Conservation (phyloP, 2,797 vertebrate genomes). For the Fringilla coelebs region DNA sequence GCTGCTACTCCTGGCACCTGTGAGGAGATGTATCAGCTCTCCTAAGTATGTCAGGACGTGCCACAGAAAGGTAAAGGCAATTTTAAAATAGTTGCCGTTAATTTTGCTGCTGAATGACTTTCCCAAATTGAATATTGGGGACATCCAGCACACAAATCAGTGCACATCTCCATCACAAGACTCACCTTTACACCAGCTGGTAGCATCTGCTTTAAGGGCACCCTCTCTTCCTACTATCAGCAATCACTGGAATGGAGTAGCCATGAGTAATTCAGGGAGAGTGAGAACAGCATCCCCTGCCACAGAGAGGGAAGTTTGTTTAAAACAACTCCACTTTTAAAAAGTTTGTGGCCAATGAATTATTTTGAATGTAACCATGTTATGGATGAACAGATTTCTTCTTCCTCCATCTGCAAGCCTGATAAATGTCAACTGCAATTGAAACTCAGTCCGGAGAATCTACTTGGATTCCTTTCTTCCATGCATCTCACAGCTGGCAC, state of each 20-base stretch:
- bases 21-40: not conserved
- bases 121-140: slow-evolving; percentile 36
- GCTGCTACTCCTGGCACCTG: not conserved
- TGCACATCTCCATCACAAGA: not conserved
- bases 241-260: not conserved
- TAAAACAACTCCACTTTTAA: not conserved
- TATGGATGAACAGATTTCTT: not conserved
- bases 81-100: slow-evolving; percentile 52
- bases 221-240: not conserved
- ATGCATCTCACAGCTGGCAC: not conserved
- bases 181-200: not conserved
- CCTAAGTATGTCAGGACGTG: slow-evolving; percentile 58
- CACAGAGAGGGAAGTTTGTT: not conserved
- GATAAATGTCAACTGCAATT: not conserved
- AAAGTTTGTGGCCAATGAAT: not conserved
- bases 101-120: slow-evolving; percentile 47
- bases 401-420: not conserved
- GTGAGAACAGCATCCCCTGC: not conserved
- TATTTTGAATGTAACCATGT: not conserved
- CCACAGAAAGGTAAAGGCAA: slow-evolving; percentile 52
- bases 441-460: not conserved
- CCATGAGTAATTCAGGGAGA: not conserved
- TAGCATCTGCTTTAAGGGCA: not conserved
- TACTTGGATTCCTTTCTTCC: not conserved
- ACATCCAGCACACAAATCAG: slow-evolving; percentile 16